Evolutionary conservation across 2,113 vertebrate species (phyloP), one percentile per base, ranked within the genome.

Genomic region (Hylia prasina): DNA sequence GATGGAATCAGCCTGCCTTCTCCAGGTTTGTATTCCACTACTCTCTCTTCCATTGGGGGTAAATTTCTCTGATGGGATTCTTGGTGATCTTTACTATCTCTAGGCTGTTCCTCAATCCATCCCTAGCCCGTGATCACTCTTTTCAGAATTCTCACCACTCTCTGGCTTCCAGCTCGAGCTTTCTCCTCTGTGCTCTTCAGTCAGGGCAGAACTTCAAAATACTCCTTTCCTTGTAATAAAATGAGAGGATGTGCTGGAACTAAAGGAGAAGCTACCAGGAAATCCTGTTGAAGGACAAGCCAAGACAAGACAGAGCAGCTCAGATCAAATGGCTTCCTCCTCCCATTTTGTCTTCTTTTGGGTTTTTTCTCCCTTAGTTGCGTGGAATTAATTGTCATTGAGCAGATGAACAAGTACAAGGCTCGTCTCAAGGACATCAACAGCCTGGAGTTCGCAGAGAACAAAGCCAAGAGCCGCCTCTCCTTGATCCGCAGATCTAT

Each of bases 401-500:
- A 99, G 95, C 99, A 99, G 96, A 99, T 99, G 99, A 99, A 99
- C 97, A 99, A 99, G 95, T 99, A 99, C 95, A 99, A 97, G 89
- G 98, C 99, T 78, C 98, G 99, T 69, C 98, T 99, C 81, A 99
- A 99, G 98, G 99, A 99, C 96, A 99, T 99, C 97, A 99, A 91
- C 95, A 99, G 99, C 90, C 96, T 99, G 97, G 99, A 99, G 97
- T 99, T 99, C 79, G 99, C 99, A 3, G 99, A 99, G 97, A 99
- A 98, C 96, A 99, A 99, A 96, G 99, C 99, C 94, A 99, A 99
- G 97, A 99, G 98, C 91, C 98, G 99, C 58, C 98, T 99, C 76
- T 99, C 99, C 4, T 89, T 99, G 89, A 99, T 99, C 82, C 98
- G 99, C 78, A 98, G 98, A 93, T 99, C 99, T 7, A 99, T 99